phyloP scores from a whole-genome alignment of 1,140 invertebrate species.

The Trichoplusia ni region DNA sequence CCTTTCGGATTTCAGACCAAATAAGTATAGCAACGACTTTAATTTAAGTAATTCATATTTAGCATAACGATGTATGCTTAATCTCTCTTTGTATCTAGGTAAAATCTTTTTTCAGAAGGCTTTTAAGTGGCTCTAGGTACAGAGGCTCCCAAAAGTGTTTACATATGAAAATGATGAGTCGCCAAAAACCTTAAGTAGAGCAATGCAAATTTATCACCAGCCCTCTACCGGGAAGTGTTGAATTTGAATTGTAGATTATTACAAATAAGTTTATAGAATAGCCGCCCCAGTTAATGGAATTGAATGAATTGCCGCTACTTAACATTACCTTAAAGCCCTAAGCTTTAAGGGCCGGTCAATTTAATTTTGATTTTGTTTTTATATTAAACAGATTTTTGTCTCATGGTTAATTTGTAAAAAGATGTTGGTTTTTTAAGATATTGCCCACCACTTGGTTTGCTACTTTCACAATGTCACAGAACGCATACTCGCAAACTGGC shows the following conservation, averaged over 20 bases:
- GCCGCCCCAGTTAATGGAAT: conserved; percentile 40
- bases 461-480: too few relatives aligned
- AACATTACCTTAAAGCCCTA: conserved; percentile 1
- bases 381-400: too few relatives aligned
- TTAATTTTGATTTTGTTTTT: neutral
- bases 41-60: too few relatives aligned
- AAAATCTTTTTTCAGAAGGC: neutral
- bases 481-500: too few relatives aligned
- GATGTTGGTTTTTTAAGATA: too few relatives aligned
- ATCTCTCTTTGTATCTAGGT: too few relatives aligned
- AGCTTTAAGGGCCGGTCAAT: neutral
- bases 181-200: conserved; percentile 37
- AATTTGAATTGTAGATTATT: conserved; percentile 53
- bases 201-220: conserved; percentile 44
- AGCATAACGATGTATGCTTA: too few relatives aligned
- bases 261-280: conserved; percentile 50
- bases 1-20: too few relatives aligned
- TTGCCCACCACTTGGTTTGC: too few relatives aligned
- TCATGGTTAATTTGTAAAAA: too few relatives aligned
- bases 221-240: conserved; percentile 37
- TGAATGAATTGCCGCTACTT: neutral
- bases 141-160: conserved; percentile 29
- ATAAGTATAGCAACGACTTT: too few relatives aligned
- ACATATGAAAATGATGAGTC: conserved; percentile 42
- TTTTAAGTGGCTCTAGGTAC: neutral